Conservation (phyloP, 1,140 invertebrate species). For the Gonatopus flavifemur region DNA sequence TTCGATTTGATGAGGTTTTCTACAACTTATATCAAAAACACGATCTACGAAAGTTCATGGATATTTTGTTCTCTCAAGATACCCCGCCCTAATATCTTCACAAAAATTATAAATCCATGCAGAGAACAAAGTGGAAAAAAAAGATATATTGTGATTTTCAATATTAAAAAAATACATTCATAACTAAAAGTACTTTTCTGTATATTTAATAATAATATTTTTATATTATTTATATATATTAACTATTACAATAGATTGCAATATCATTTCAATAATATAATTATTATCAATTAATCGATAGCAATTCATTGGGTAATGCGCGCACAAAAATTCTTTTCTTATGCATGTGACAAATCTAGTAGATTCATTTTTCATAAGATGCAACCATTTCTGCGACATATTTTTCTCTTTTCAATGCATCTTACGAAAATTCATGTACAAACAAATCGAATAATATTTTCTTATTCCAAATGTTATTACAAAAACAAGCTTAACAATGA, state of each 20-base stretch:
- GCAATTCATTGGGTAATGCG: constrained; percentile 8
- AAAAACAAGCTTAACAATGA: no score
- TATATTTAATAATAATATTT: constrained; percentile 28
- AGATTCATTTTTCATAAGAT: no score
- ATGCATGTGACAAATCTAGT: no score
- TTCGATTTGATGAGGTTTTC: no score
- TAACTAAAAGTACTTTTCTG: constrained; percentile 24
- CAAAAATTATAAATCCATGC: constrained; percentile 10
- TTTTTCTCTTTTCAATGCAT: neutral
- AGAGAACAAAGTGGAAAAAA: no score
- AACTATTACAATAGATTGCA: constrained; percentile 29
- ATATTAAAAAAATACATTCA: constrained; percentile 30
- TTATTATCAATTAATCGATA: constrained; percentile 28
- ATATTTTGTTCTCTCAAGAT: neutral
- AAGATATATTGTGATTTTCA: no score
- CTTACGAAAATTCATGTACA: neutral
- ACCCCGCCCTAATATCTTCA: neutral
- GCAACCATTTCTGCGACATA: neutral
- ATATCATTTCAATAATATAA: constrained; percentile 36
- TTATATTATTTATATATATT: constrained; percentile 24
- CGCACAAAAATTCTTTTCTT: neutral
- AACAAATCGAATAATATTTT: neutral
- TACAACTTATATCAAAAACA: no score
- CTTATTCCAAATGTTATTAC: no score
- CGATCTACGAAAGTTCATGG: no score